A percentile compares a stretch with the other conserved stretches of the same genome.
Conservation (phyloP, 2,888 invertebrate genomes). For the Temnothorax unifasciatus region DNA sequence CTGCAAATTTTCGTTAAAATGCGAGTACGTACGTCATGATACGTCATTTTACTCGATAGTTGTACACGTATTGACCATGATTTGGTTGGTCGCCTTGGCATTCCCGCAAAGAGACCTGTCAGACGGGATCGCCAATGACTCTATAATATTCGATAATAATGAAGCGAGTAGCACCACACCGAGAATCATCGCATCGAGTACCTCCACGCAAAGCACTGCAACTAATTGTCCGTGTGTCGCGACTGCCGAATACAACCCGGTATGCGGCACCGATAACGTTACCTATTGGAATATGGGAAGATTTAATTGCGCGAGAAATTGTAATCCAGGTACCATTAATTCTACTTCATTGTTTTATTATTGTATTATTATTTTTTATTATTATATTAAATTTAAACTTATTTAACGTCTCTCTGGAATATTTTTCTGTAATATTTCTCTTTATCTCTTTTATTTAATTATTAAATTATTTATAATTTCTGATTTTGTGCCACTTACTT, state of each 20-base stretch:
- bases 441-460: background rate
- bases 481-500: background rate
- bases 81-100: constrained; percentile 50
- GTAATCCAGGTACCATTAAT: constrained; percentile 65
- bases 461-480: background rate
- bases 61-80: constrained; percentile 30
- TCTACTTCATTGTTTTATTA: background rate
- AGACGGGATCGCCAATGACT: background rate
- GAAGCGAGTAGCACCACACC: background rate
- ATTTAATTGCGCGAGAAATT: constrained; percentile 71
- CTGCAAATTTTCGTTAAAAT: background rate
- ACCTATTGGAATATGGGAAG: constrained; percentile 74
- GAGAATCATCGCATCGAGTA: background rate
- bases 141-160: background rate
- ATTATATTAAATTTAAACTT: background rate
- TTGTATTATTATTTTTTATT: background rate
- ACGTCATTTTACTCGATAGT: constrained; percentile 17
- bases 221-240: constrained; percentile 47
- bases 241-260: constrained; percentile 78
- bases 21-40: background rate
- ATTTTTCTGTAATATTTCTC: background rate
- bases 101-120: constrained; percentile 36
- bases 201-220: background rate
- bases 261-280: constrained; percentile 75
- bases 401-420: background rate